Percentiles rank a stretch among this genome's conserved stretches.
phyloP scores from a whole-genome alignment of 1,140 invertebrate species.

The Camponotus vicinus region DNA sequence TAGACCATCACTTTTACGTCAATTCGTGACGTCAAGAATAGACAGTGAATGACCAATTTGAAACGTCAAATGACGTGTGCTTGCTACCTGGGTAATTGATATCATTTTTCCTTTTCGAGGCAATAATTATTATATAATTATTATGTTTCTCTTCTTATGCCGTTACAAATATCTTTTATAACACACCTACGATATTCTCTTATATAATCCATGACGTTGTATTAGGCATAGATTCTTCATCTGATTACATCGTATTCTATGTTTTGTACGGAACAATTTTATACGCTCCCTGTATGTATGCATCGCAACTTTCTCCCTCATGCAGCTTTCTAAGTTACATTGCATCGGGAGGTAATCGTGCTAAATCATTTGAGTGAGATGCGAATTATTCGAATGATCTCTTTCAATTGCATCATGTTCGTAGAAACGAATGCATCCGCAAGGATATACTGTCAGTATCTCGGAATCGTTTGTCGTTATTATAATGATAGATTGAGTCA shows the following conservation, averaged over 20 bases:
- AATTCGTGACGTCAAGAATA: no score
- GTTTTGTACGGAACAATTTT: neutral
- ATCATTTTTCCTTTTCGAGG: neutral
- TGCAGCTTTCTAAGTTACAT: slow-evolving; percentile 54
- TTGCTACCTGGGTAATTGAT: no score
- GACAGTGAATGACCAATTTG: no score
- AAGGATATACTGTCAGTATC: neutral
- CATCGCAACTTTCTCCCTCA: slow-evolving; percentile 40
- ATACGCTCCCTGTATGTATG: neutral
- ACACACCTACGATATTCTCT: neutral
- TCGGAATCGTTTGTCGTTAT: neutral
- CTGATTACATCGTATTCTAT: slow-evolving; percentile 8
- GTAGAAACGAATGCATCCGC: neutral
- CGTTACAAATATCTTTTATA: neutral
- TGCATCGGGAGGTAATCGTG: slow-evolving; percentile 20
- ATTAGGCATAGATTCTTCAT: neutral
- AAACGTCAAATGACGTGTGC: no score
- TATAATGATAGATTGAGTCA: neutral
- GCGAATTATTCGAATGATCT: slow-evolving; percentile 24
- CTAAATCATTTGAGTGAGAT: slow-evolving; percentile 50
- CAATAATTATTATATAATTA: neutral
- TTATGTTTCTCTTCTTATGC: neutral
- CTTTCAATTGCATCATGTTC: slow-evolving; percentile 35
- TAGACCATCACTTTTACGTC: no score
- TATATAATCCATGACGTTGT: slow-evolving; percentile 22